Evolutionary conservation across 1,140 invertebrate genomes (phyloP), one percentile per base, ranked within the genome.

Genomic region (Ditylenchus dipsaci): DNA sequence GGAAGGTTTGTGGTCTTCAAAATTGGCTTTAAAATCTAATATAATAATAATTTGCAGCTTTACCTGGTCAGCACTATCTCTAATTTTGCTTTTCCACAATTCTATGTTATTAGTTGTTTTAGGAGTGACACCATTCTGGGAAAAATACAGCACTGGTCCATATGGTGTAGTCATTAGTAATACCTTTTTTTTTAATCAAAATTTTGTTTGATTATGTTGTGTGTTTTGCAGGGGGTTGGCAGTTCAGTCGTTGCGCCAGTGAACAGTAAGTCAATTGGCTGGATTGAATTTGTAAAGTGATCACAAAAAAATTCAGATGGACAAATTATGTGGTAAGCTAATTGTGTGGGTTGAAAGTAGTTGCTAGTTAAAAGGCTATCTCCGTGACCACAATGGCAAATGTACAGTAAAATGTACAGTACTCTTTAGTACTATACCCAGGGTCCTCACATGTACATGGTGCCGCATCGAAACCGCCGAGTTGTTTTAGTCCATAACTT

Each of bases 91-190:
- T 11, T 38, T 38, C 11, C 11, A 38, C 33, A 38, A 38, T 38
- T 38, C 11, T 38, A 38, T 38, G n/a, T 38, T 5, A 5, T 38
- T 38, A 3, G 3, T 27, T 17, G 1, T 27, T 61, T 26, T 45
- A 19, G 43, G 78, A 26, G 78, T 82, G 15, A 76, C 78, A 45
- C 80, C 80, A 21, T 82, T 79, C 60, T 82, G 80, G 80, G 80
- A 82, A 68, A 82, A 82, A 61, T 83, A 82, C 69, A 71, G 68
- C 61, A 74, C 77, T 13, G 80, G 80, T 3, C 80, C 80, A 19
- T 76, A 83, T 33, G 79, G 69, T 63, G 57, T 71, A 17, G 21
- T 66, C 8, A 42, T 26, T 23, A 38, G 33, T 38, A 38, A 38
- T 38, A 38, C 11, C 11, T 38, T n/a, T 42, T 30, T 17, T 26